Evolutionary conservation across 2,113 vertebrate species (phyloP), one percentile per base, ranked within the genome.

Genomic region (Pollachius pollachius): DNA sequence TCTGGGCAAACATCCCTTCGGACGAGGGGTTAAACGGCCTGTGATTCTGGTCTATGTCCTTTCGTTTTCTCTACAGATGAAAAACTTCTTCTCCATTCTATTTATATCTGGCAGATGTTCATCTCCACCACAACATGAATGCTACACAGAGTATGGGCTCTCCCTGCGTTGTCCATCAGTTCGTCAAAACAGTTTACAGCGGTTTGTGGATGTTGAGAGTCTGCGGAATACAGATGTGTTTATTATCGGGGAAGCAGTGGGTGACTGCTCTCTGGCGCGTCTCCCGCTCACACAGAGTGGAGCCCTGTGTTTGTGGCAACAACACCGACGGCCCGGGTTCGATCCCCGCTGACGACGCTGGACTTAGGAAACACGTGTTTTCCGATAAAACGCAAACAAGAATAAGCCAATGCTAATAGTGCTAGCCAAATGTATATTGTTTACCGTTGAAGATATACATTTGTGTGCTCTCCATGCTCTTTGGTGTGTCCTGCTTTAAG

Each of bases 181-280:
- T 8, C 30, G 5, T 62, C 60, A 48, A 69, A 52, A 73, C 62
- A 61, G 60, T 41, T 12, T 48, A 52, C 48, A 19, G 34, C 3
- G 6, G 15, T 17, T 65, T 37, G 7, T 48, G 41, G 18, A 27
- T 3, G 16, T 48, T 48, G 9, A 15, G n/a, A 2, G 19, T 0
- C 71, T 65, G 25, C 19, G 80, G 73, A 82, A 82, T 80, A 81
- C 78, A 88, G 84, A 81, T 84, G 78, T 77, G 69, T 7, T 69
- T 74, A 37, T 73, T 69, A 30, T 70, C 41, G 7, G 23, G 65
- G 15, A 78, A 70, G 65, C 65, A 63, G 37, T 8, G n/a, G 19
- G n/a, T 0, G 15, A 37, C 23, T 16, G 67, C 69, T 23, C 64
- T 34, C 18, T 64, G 27, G 5, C 27, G 30, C 23, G 16, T 61